Evolutionary conservation across 2,888 invertebrate species (phyloP), one percentile per base, ranked within the genome.

Genomic region (Drosophila incognita): DNA sequence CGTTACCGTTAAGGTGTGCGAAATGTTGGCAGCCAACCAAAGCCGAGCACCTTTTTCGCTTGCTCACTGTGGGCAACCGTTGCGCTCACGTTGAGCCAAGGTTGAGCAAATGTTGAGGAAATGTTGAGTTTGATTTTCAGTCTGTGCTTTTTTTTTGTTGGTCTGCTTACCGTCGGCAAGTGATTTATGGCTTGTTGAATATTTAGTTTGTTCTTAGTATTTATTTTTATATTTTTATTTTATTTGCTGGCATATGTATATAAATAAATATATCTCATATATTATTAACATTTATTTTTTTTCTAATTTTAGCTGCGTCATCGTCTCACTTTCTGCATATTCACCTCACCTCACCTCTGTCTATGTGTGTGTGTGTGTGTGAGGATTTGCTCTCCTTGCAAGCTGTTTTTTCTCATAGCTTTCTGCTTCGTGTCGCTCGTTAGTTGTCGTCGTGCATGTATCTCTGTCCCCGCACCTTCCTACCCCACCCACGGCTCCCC

Each of bases 11-110:
- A 89, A 92, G 92, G 92, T 92, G 92, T 86, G 92, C 91, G 89
- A 84, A 92, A 91, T 89, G 91, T 91, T 92, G 92, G 91, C 92
- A 92, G 86, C 91, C 91, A 92, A 92, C 91, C 91, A 92, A 92
- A 92, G 92, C 85, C 82, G 73, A 89, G 92, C 87, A 87, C 85
- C 89, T 91, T 91, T 72, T 70, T 74, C 79, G 76, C 81, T 78
- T 81, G 74, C 70, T 76, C 85, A 78, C 84, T 61, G 31, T 2
- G 31, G 21, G 24, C 35, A 54, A 36, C 11, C 27, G 54, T 24
- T 46, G 15, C 24, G 24, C 46, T 15, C 21, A 54, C 56, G 42
- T 42, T 35, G 53, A 51, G 36, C 62, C 36, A 24, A 46, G 21
- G 46, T 18, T 52, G 58, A 46, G 65, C 62, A 46, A 33, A 51